Evolutionary conservation across 2,797 vertebrate species (phyloP).

Genomic region (Megaceryle alcyon): DNA sequence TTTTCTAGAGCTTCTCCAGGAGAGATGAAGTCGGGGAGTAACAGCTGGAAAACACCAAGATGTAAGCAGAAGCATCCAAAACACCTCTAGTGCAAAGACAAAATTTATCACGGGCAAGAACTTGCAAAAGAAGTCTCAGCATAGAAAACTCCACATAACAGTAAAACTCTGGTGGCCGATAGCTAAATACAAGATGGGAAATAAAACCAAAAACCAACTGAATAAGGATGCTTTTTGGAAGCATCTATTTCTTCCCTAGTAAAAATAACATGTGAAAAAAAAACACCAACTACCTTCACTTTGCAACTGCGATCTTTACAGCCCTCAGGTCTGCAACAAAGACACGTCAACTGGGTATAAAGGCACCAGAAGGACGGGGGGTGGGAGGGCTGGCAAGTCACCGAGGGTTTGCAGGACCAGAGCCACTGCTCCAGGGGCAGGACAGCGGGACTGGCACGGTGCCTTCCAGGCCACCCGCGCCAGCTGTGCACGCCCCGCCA

Average conservation of each 20-base stretch:
- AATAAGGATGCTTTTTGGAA: neutral
- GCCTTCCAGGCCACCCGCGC: neutral
- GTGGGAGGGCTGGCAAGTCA: neutral
- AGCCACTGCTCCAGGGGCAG: neutral
- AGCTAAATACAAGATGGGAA: neutral
- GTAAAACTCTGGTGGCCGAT: neutral
- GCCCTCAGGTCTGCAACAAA: neutral
- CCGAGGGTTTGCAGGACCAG: accelerated
- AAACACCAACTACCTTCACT: neutral
- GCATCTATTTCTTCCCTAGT: neutral
- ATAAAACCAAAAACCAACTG: neutral
- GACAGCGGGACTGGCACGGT: neutral
- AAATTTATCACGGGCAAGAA: neutral
- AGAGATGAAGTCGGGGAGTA: neutral
- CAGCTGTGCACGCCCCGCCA: neutral
- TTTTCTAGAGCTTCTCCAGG: neutral
- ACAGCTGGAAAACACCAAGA: neutral
- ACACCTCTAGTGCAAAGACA: neutral
- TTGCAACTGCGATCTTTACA: neutral
- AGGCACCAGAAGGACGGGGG: neutral
- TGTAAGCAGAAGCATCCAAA: neutral
- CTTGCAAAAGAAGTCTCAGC: neutral
- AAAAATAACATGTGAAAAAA: neutral
- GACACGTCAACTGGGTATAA: neutral
- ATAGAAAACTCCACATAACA: neutral